Base-by-base conservation (phyloP, 2,888 invertebrate species). In the Pyrrhosoma nymphula region DNA sequence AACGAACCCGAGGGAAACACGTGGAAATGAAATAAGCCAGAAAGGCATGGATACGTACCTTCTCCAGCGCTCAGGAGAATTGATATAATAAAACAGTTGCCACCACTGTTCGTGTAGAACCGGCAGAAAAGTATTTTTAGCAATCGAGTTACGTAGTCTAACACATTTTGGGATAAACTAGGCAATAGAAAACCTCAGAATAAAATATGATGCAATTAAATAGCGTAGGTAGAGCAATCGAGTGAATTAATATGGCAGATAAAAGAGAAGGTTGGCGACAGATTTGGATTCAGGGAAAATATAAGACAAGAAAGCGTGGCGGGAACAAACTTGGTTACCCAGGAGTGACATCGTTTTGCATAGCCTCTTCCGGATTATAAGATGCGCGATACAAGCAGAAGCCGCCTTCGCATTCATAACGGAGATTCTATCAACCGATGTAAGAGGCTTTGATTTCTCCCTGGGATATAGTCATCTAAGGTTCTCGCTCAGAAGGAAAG, bases 401-500 rank as follows among this genome's bases (percentile, higher is more conserved):
- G 47, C 88, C 88, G 88, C 18, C 39, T 88, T 88, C 16, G 47
- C 88, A 88, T 88, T 88, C 39, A 47, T 47, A 88, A 88, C 39
- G 88, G 39, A 39, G 88, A 16, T 18, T 39, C 88, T 88, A 88
- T 47, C 39, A 88, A 23, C 39, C 39, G 47, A 47, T n/a, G 69
- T n/a, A 47, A 39, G 88, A 88, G 88, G 20, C 88, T 39, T 88
- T 88, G 88, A 88, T 88, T 88, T 88, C 47, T 88, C 88, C 39
- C 16, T 4, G n/a, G 88, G 47, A 88, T 88, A 88, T 0, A 1
- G 39, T 26, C 39, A 88, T 88, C 47, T 88, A 35, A 14, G 47
- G 39, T 88, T 39, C 23, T 10, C 20, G 39, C 35, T 88, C 20
- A 69, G n/a, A n/a, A n/a, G 69, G 26, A n/a, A 6, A n/a, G n/a